These are phyloP conservation scores for Muntiacus muntjak DNA, from an alignment of 2,113 vertebrate species.

Conservation along the genomic window DNA sequence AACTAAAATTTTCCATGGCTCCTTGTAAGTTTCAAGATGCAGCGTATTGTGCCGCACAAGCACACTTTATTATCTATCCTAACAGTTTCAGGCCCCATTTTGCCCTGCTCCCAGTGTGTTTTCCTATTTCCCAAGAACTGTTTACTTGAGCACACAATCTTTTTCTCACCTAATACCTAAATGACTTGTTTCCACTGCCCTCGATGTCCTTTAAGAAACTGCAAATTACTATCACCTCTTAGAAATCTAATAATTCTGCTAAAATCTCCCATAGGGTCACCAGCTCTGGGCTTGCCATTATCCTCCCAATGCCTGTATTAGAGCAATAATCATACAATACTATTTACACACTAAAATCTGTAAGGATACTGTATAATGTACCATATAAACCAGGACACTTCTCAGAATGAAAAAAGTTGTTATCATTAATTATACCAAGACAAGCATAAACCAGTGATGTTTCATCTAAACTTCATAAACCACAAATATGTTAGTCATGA, in stretches of 20 bases:
- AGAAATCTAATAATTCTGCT: background rate
- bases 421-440: background rate
- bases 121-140: background rate
- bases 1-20: background rate
- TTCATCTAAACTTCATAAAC: background rate
- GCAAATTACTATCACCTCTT: background rate
- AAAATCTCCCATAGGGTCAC: background rate
- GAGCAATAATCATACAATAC: background rate
- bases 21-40: background rate
- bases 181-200: background rate
- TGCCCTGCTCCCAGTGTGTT: background rate
- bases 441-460: background rate
- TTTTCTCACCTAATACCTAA: background rate
- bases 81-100: background rate
- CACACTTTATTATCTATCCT: background rate
- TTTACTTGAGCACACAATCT: background rate
- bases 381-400: background rate
- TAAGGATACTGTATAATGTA: background rate
- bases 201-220: background rate
- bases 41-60: background rate
- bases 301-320: background rate
- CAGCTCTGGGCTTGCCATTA: background rate
- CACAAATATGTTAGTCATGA: background rate
- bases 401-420: background rate
- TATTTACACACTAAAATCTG: background rate